phyloP scores from a whole-genome alignment of 2,888 invertebrate genomes.

The Torymus auratus region DNA sequence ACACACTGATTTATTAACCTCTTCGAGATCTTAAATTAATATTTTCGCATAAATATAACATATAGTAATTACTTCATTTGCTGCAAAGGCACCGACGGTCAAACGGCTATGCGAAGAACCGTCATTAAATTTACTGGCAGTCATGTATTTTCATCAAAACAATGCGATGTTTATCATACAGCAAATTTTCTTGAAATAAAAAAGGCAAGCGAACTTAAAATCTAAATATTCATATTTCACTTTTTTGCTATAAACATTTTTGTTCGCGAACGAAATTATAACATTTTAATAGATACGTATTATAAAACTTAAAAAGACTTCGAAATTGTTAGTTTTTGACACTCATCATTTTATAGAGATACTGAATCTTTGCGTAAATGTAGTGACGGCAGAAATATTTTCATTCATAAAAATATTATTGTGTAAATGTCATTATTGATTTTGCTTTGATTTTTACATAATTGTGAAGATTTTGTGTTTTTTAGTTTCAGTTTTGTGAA shows the following conservation, averaged over 20 bases:
- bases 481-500: neutral
- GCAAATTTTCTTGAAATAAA: constrained; percentile 36
- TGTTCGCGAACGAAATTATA: no score
- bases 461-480: no score
- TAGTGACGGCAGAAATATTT: constrained; percentile 6
- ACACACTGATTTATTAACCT: constrained; percentile 49
- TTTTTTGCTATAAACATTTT: neutral
- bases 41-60: constrained; percentile 23
- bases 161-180: constrained; percentile 43
- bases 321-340: constrained; percentile 31
- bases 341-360: constrained; percentile 18
- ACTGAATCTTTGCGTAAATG: constrained; percentile 9
- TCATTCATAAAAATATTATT: neutral
- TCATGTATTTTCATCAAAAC: constrained; percentile 25
- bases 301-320: neutral
- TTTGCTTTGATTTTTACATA: no score
- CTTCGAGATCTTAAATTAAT: constrained; percentile 44
- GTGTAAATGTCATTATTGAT: no score
- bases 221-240: constrained; percentile 27
- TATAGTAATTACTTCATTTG: constrained; percentile 30
- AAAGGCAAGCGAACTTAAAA: constrained; percentile 31
- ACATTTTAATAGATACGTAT: neutral
- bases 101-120: constrained; percentile 9
- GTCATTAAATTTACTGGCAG: constrained; percentile 49
- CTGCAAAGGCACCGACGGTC: constrained; percentile 45